Evolutionary conservation across 2,888 invertebrate species (phyloP), one percentile per base, ranked within the genome.

Genomic region (Glaucopsyche alexis): DNA sequence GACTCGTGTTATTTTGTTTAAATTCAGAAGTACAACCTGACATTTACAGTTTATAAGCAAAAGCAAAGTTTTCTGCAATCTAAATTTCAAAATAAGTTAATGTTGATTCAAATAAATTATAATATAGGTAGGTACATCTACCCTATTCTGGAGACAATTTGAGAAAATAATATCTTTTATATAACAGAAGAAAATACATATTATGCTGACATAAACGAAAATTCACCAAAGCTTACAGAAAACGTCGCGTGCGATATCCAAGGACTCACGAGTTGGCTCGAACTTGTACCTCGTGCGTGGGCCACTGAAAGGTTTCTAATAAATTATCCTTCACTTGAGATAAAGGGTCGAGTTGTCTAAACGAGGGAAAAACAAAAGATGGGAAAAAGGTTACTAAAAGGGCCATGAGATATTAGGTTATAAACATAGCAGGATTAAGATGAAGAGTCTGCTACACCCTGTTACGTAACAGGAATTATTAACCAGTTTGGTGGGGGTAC

Each of bases 261-360:
- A 52, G 16, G 52, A 52, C 52, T 16, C 9, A n/a, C 8, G 8
- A 42, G 42, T 42, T 42, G 52, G 29, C 29, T 16, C 8, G 16
- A 52, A 52, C 16, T 52, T n/a, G 8, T 52, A 50, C 6, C 5
- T 6, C 8, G 42, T 55, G 55, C 55, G 55, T 55, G 19, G 55
- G 55, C 55, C 19, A 55, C 5, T 55, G 55, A 55, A 55, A 55
- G 55, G 55, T 55, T 55, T 29, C 55, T 55, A 55, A 55, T 55
- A 29, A 19, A 55, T 55, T 55, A 55, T 55, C 55, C 55, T 55
- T 55, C 55, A 55, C 19, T 55, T 11, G 19, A 55, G 19, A 55
- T 55, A 55, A 55, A 55, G 55, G 55, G 19, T 19, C 55, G 19
- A 55, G 55, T 55, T 55, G 19, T 55, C 55, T 19, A 19, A 55